These are phyloP conservation scores for Ctenomys sociabilis DNA, from an alignment of 2,113 vertebrate species.

Conservation along the genomic window DNA sequence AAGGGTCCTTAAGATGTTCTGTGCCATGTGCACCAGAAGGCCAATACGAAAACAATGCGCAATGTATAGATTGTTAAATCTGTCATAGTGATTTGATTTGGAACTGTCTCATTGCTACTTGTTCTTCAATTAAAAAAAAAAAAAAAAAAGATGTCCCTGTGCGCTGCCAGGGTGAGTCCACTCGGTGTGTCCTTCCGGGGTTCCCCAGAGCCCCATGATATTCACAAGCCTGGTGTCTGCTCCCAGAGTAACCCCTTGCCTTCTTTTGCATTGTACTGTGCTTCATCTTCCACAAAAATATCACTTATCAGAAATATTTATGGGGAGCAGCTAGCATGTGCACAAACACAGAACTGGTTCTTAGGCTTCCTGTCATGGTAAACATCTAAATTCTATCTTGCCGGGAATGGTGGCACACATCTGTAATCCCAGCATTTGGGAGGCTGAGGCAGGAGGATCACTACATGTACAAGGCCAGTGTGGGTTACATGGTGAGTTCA, in stretches of 20 bases:
- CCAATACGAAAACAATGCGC: too few species aligned
- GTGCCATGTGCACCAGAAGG: too few species aligned
- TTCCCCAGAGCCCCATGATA: background rate
- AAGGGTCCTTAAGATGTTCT: background rate
- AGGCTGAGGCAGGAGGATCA: background rate
- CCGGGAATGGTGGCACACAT: background rate
- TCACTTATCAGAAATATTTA: background rate
- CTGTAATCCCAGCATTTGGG: background rate
- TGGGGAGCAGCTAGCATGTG: background rate
- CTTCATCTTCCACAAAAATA: background rate
- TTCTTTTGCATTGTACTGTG: background rate
- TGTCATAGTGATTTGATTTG: too few species aligned
- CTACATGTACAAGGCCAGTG: background rate
- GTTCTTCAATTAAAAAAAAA: too few species aligned
- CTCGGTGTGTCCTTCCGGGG: too few species aligned
- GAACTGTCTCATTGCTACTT: too few species aligned
- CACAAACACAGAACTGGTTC: background rate
- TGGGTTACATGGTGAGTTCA: background rate
- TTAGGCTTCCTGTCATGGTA: background rate
- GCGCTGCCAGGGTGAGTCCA: background rate
- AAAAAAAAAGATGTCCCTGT: background rate
- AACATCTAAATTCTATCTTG: background rate
- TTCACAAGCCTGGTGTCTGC: background rate
- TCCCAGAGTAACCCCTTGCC: background rate
- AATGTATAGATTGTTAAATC: too few species aligned